Evolutionary conservation across 2,797 vertebrate genomes (phyloP).

Genomic region (Columba guinea): DNA sequence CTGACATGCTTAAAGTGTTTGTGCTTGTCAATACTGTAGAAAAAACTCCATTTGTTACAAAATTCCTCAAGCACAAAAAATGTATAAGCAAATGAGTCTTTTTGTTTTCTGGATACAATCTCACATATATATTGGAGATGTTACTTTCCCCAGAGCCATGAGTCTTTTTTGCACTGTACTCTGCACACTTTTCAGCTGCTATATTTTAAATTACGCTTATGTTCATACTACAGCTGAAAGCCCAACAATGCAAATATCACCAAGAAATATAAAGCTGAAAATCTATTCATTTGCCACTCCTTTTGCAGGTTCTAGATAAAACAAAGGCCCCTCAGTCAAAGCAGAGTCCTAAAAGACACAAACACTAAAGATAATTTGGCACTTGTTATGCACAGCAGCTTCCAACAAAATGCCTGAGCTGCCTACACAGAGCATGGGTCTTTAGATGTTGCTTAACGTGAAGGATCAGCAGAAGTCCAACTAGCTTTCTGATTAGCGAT

Average conservation of each 20-base stretch:
- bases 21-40: background rate
- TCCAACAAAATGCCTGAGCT: background rate
- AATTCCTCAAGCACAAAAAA: background rate
- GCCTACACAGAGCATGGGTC: background rate
- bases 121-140: background rate
- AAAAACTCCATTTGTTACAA: background rate
- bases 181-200: background rate
- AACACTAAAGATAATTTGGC: background rate
- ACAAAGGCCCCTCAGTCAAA: background rate
- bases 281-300: background rate
- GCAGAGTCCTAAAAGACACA: background rate
- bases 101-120: background rate
- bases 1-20: background rate
- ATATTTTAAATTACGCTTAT: background rate
- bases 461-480: background rate
- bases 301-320: background rate
- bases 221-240: background rate
- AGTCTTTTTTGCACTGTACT: background rate
- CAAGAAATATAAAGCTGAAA: background rate
- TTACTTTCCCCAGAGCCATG: background rate
- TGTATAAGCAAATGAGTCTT: background rate
- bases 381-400: rapidly evolving
- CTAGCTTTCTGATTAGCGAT: background rate
- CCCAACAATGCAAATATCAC: background rate
- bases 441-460: background rate